Evolutionary conservation across 2,113 vertebrate genomes (phyloP), one percentile per base, ranked within the genome.

Genomic region (Empidonax traillii): DNA sequence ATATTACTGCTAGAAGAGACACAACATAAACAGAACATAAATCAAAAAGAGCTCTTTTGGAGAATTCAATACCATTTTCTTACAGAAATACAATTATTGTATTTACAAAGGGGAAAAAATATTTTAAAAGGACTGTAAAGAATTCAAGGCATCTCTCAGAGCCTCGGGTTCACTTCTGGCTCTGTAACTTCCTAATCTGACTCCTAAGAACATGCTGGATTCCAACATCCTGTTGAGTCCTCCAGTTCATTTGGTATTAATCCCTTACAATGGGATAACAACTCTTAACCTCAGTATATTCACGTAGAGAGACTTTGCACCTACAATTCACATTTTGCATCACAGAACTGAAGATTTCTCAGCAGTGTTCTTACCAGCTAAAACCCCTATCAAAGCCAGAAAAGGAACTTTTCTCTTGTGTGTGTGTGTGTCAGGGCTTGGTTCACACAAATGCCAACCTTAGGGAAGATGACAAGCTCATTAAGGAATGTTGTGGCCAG

Each of bases 351-450:
- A 19, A 62, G 8, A 53, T 20, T 23, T 66, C 25, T 80, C 75
- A 62, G 37, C 23, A 62, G 16, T 22, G 9, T 10, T 37, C 17
- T 58, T 43, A 30, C 1, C 13, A 79, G 41, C 19, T 56, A 41
- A 80, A 89, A 37, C 7, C 21, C 33, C 20, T 43, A 18, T 11
- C 12, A n/a, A 75, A 86, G 17, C 7, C 35, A 91, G 62, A 66
- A 76, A 63, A 73, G 8, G 15, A 61, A 7, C 10, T 47, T 77
- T 76, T 52, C 37, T 82, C 33, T 43, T 8, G 0, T 27, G 31
- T 67, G 0, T 51, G 0, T 51, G 0, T 44, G 21, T 55, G 23
- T 53, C 27, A 30, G 68, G 43, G 35, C 5, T 51, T 65, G n/a
- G 12, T 51, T 88, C 46, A 53, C 23, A 41, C 3, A 37, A 87